These are phyloP conservation scores for Drosophila sucinea DNA, from an alignment of 1,140 invertebrate genomes.

Conservation along the genomic window DNA sequence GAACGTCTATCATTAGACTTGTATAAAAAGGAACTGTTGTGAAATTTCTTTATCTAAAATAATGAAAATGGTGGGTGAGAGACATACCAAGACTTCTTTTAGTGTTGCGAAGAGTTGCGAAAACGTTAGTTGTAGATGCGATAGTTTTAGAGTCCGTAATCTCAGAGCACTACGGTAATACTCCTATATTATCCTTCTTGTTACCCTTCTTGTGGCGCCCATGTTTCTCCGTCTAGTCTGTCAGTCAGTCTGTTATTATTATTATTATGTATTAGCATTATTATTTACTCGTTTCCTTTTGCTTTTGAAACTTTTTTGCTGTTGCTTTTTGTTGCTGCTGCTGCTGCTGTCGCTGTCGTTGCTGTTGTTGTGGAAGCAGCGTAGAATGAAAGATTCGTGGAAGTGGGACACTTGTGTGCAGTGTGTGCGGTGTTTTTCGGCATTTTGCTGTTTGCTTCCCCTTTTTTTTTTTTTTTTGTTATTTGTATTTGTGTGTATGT, in stretches of 20 bases:
- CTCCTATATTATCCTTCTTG: too few species aligned
- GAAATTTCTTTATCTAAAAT: too few species aligned
- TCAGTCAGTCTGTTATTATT: slow-evolving; percentile 30
- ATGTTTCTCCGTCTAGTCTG: not conserved
- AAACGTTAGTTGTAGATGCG: too few species aligned
- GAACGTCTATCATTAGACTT: too few species aligned
- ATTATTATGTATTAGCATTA: slow-evolving; percentile 79
- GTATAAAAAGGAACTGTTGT: too few species aligned
- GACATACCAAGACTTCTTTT: too few species aligned
- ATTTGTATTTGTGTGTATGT: not conserved
- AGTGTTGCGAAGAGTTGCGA: too few species aligned
- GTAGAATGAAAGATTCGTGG: slow-evolving; percentile 80
- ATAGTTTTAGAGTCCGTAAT: too few species aligned
- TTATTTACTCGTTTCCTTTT: slow-evolving; percentile 58
- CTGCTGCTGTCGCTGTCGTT: slow-evolving; percentile 3
- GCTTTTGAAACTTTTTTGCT: slow-evolving; percentile 5
- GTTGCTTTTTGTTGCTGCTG: not conserved
- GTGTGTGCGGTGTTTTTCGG: slow-evolving; percentile 54
- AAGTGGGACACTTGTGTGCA: slow-evolving; percentile 83
- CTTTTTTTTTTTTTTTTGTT: slow-evolving; percentile 36
- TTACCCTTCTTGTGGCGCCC: not conserved
- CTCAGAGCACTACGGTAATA: too few species aligned
- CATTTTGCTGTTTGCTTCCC: slow-evolving; percentile 31
- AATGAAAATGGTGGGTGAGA: too few species aligned
- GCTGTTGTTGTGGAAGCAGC: slow-evolving; percentile 59